These are phyloP conservation scores for Stictonetta naevosa DNA, from an alignment of 2,113 vertebrate species.

Conservation along the genomic window DNA sequence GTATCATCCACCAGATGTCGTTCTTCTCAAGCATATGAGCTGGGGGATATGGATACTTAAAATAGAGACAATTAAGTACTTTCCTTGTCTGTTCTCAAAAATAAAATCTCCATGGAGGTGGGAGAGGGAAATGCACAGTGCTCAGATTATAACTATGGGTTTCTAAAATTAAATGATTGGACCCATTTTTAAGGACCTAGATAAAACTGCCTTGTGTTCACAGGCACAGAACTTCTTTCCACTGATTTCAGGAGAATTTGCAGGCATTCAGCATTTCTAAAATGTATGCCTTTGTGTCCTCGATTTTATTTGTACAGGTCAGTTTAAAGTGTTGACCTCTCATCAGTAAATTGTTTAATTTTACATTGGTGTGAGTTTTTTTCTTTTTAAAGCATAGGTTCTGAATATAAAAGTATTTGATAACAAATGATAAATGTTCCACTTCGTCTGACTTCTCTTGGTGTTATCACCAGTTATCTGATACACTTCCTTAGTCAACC, in stretches of 20 bases:
- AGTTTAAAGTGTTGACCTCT: background rate
- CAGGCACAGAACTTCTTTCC: background rate
- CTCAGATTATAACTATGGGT: background rate
- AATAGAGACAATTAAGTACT: background rate
- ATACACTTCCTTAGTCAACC: background rate
- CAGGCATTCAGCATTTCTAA: background rate
- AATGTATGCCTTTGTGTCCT: background rate
- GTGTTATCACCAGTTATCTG: background rate
- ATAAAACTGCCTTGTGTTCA: background rate
- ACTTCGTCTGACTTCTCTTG: background rate
- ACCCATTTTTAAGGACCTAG: background rate
- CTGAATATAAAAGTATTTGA: constrained; percentile 12
- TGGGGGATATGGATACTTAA: background rate
- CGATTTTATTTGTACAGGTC: background rate
- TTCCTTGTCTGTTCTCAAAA: constrained; percentile 10
- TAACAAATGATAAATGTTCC: background rate
- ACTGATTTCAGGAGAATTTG: background rate
- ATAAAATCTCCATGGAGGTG: background rate
- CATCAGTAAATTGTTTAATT: background rate
- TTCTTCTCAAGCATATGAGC: constrained; percentile 38
- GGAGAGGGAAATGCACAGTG: background rate
- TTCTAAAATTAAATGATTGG: background rate
- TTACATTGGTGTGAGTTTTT: background rate
- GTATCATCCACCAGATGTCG: constrained; percentile 63
- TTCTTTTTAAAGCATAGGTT: constrained; percentile 1